These are phyloP conservation scores for Vireo altiloquus DNA, from an alignment of 2,113 vertebrate genomes.

Conservation along the genomic window DNA sequence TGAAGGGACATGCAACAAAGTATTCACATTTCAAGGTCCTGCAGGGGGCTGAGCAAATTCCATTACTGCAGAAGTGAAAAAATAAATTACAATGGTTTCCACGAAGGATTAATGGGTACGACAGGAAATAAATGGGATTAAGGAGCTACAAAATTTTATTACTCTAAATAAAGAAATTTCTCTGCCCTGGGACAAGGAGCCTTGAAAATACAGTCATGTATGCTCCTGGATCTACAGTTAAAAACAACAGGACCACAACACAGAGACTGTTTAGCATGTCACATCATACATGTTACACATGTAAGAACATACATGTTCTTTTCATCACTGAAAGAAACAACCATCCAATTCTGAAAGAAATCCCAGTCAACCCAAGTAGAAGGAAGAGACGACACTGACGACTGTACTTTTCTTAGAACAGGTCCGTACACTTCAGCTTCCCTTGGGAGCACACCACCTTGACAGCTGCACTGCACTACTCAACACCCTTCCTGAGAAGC, in stretches of 20 bases:
- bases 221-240: not conserved
- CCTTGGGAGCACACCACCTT: not conserved
- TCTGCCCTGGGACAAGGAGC: not conserved
- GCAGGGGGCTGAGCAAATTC: not conserved
- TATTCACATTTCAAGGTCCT: not conserved
- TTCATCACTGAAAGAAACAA: not conserved
- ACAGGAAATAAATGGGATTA: not conserved
- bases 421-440: not conserved
- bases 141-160: not conserved
- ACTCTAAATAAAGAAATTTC: not conserved
- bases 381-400: fast-evolving
- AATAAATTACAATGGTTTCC: not conserved
- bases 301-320: no score
- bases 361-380: not conserved
- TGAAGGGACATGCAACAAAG: not conserved
- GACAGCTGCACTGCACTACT: not conserved
- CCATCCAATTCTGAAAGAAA: not conserved
- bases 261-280: not conserved
- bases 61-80: not conserved
- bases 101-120: not conserved
- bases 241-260: not conserved
- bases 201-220: not conserved
- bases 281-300: not conserved
- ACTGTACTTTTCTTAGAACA: not conserved
- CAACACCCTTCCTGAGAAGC: not conserved